Base-by-base conservation (phyloP, 2,113 vertebrate genomes). In the Nesogale talazaci region DNA sequence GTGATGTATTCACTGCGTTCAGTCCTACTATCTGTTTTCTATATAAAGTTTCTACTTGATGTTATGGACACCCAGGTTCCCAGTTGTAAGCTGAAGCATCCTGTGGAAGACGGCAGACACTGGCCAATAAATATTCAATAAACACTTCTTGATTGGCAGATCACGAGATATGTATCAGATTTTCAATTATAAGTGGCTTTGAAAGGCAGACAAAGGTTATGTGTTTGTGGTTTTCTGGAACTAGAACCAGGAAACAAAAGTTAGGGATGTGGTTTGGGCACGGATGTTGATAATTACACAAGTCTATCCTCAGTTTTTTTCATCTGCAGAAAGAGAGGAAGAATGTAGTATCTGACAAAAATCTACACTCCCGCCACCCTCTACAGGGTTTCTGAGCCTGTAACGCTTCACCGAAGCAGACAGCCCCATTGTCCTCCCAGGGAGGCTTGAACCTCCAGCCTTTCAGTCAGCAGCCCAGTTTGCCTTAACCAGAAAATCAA, bases 1-100 rank as follows among this genome's bases (percentile, higher is more conserved):
- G 63, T 78, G 23, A 85, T 59, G 81, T 56, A 90, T 57, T 56
- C 63, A 93, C 70, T 87, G 74, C 42, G 56, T 87, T 87, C 42
- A 38, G 78, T 84, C 56, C 85, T 57, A 61, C 56, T 59, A 7
- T 8, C 65, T 86, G 1, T 42, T 46, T 82, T 69, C 34, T 80
- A 9, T 67, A 31, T 67, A 86, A 80, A 89, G 76, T 1, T 57
- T 84, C 36, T 90, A 25, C 46, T 89, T 2, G 7, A 67, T 77
- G 29, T 6, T 25, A 31, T 27, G 3, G 15, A 25, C 27, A 46
- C 38, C 31, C 31, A 27, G 57, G 79, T 25, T 89, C 29, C 72
- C n/a, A 56, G 56, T 57, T 75, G 89, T 38, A 81, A 25, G 59
- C 31, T 19, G 14, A 89, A 95, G 83, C 23, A 59, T 8, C 40